phyloP scores from a whole-genome alignment of 2,797 vertebrate genomes.

The Psittacula echo region DNA sequence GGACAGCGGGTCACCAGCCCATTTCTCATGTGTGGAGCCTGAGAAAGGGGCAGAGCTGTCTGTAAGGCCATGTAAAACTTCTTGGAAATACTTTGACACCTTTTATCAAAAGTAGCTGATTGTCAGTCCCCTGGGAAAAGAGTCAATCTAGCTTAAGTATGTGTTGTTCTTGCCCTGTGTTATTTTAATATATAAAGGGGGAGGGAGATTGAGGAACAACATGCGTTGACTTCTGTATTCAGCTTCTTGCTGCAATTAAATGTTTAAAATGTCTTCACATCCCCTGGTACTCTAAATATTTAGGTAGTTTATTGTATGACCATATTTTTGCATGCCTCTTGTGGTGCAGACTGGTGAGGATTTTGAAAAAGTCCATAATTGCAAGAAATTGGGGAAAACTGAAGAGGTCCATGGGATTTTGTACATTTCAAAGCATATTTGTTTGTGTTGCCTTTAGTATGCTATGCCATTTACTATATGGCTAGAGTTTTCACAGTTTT shows the following conservation, averaged over 20 bases:
- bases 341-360: neutral
- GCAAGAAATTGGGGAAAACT: neutral
- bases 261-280: constrained; percentile 33
- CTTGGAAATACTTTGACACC: neutral
- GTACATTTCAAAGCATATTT: neutral
- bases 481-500: neutral
- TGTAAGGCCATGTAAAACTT: fast-evolving
- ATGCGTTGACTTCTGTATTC: neutral
- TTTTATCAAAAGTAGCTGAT: neutral
- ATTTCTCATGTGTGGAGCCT: neutral
- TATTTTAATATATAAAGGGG: neutral
- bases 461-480: neutral
- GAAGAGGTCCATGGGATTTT: neutral
- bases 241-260: neutral
- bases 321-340: neutral
- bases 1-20: neutral
- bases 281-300: neutral
- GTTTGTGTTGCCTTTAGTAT: neutral
- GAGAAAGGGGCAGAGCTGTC: neutral
- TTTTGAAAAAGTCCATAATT: neutral
- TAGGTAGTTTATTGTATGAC: constrained; percentile 37
- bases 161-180: fast-evolving
- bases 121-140: neutral
- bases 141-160: fast-evolving
- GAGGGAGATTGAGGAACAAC: neutral